Evolutionary conservation across 2,888 invertebrate species (phyloP), one percentile per base, ranked within the genome.

Genomic region (Pedicia rivosa): DNA sequence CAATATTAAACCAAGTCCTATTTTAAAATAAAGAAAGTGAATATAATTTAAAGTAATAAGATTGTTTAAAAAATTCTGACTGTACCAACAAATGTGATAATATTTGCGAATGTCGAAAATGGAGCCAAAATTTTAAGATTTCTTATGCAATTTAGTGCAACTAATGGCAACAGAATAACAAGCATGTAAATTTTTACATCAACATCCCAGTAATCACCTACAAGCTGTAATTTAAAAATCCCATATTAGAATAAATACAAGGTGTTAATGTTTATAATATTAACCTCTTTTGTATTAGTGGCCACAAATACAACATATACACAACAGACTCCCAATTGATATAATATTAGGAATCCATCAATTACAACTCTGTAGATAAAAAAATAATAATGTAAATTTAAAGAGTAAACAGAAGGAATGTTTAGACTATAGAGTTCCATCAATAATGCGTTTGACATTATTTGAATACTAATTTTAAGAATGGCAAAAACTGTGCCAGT

Each of bases 291-390:
- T 17, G 81, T 49, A 54, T 75, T 82, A 40, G 70, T 68, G 1
- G 78, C 73, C 33, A 83, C 73, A 55, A 86, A 86, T 14, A 86
- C 74, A 42, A 81, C 70, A 62, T 87, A 90, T 14, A 88, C 82
- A 53, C 82, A 81, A 57, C 90, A 90, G 48, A 88, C 81, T 38
- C 90, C 90, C 42, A 88, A 62, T 61, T 91, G 90, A 55, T 88
- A 88, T 24, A 81, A 66, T 47, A 86, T 72, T 43, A 79, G 66
- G 57, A 79, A 79, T 4, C 59, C 55, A 52, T 79, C 78, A 36
- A 74, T 71, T 13, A 78, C 57, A 46, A 71, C 69, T 44, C 80
- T 79, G 66, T 27, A n/a, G n/a, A n/a, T n/a, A n/a, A n/a, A n/a
- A 44, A 45, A 31, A 40, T n/a, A n/a, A n/a, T n/a, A n/a, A n/a